phyloP scores from a whole-genome alignment of 2,797 vertebrate species.

The Argyrosomus regius region DNA sequence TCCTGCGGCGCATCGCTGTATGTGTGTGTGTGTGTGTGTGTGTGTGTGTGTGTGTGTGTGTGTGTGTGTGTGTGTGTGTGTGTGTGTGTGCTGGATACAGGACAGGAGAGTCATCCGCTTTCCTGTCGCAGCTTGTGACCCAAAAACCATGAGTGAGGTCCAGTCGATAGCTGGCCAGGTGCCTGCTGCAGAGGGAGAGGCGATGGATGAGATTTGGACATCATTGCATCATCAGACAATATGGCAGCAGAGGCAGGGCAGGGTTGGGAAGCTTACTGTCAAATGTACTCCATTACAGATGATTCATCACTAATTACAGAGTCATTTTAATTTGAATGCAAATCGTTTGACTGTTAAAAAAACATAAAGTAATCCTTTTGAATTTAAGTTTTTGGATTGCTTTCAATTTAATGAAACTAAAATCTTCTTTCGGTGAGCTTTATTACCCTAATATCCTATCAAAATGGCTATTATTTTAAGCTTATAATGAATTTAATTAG shows the following conservation, averaged over 20 bases:
- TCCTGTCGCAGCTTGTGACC: conserved; percentile 81
- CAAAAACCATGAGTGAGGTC: conserved; percentile 77
- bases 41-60: conserved; percentile 24
- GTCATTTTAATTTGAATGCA: conserved; percentile 13
- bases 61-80: conserved; percentile 27
- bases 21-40: conserved; percentile 26
- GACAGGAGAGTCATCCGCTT: conserved; percentile 68
- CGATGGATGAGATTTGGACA: conserved; percentile 61
- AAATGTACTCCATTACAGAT: conserved; percentile 14
- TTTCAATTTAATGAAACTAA: conserved; percentile 15
- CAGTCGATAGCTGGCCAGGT: conserved; percentile 71
- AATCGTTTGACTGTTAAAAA: background rate
- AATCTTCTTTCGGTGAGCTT: background rate
- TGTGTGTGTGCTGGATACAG: conserved; percentile 35
- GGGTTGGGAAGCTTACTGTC: conserved; percentile 22
- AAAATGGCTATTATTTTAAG: background rate
- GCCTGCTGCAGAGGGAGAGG: conserved; percentile 60
- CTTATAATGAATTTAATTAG: background rate
- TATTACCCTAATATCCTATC: background rate
- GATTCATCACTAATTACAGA: conserved; percentile 31
- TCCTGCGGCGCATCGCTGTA: conserved; percentile 26
- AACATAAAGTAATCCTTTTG: no score
- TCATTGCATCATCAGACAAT: conserved; percentile 61
- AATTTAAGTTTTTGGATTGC: background rate
- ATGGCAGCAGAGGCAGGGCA: conserved; percentile 35